phyloP scores from a whole-genome alignment of 2,113 vertebrate species.

The Tenebrosternarchus preto region DNA sequence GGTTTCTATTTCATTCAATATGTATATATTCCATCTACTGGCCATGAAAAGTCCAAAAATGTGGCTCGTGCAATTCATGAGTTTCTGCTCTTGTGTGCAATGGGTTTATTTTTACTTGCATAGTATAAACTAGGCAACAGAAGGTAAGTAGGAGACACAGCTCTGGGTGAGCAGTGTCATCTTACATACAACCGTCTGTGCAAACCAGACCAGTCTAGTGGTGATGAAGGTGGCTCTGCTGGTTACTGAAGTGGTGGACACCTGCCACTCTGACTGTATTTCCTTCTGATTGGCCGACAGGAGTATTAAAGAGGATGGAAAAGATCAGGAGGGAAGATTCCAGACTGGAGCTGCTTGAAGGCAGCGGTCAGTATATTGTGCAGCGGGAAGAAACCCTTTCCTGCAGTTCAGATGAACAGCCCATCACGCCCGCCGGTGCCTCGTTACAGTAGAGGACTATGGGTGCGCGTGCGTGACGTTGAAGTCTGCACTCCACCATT shows the following conservation, averaged over 20 bases:
- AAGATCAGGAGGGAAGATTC: too few species aligned
- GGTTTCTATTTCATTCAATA: conserved; percentile 42
- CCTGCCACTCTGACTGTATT: not conserved
- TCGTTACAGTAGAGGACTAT: not conserved
- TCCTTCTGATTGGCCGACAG: not conserved
- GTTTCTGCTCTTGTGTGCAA: conserved; percentile 14
- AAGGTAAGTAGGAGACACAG: conserved; percentile 21
- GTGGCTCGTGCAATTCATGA: conserved; percentile 28
- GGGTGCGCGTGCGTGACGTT: not conserved
- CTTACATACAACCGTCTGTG: not conserved
- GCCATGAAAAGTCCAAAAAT: conserved; percentile 34
- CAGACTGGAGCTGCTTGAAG: too few species aligned
- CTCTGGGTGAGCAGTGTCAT: not conserved
- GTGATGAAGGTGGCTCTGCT: too few species aligned
- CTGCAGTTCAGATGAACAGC: too few species aligned
- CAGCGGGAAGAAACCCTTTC: too few species aligned
- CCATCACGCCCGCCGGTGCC: too few species aligned
- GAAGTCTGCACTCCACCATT: not conserved
- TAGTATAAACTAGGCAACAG: not conserved
- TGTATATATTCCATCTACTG: conserved; percentile 39
- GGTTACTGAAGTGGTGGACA: too few species aligned
- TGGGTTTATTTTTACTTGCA: conserved; percentile 25
- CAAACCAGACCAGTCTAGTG: not conserved
- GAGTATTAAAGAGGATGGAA: too few species aligned
- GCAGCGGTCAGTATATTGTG: too few species aligned